These are phyloP conservation scores for Lophotriccus pileatus DNA, from an alignment of 2,797 vertebrate genomes.

Conservation along the genomic window DNA sequence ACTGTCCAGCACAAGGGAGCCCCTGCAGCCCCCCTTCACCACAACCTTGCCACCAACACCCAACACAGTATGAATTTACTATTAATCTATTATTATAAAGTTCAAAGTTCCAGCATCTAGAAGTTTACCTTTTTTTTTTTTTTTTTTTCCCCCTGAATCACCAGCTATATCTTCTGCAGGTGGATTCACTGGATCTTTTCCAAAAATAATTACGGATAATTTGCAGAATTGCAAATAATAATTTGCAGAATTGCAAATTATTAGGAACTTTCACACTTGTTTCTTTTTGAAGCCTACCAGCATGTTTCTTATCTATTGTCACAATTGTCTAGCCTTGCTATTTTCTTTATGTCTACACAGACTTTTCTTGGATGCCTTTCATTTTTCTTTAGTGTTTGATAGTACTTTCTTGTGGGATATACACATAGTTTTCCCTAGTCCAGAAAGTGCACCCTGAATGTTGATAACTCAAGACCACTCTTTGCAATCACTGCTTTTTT, in stretches of 20 bases:
- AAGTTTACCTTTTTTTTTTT: not conserved
- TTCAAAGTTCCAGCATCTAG: not conserved
- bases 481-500: not conserved
- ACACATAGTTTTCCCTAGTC: not conserved
- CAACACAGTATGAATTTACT: not conserved
- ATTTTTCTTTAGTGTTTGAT: not conserved
- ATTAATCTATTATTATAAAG: not conserved
- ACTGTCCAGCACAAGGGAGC: not conserved
- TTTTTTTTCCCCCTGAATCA: not conserved
- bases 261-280: not conserved
- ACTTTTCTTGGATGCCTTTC: not conserved
- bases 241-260: not conserved
- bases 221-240: not conserved
- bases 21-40: not conserved
- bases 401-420: not conserved
- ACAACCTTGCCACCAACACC: not conserved
- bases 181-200: not conserved
- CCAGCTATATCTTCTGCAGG: not conserved
- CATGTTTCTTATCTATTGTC: not conserved
- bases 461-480: not conserved
- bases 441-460: not conserved
- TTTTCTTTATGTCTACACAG: not conserved
- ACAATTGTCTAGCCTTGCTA: not conserved
- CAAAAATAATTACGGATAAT: not conserved
- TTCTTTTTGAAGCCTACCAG: not conserved